Base-by-base conservation (phyloP, 2,888 invertebrate genomes). In the Tetropium fuscum region DNA sequence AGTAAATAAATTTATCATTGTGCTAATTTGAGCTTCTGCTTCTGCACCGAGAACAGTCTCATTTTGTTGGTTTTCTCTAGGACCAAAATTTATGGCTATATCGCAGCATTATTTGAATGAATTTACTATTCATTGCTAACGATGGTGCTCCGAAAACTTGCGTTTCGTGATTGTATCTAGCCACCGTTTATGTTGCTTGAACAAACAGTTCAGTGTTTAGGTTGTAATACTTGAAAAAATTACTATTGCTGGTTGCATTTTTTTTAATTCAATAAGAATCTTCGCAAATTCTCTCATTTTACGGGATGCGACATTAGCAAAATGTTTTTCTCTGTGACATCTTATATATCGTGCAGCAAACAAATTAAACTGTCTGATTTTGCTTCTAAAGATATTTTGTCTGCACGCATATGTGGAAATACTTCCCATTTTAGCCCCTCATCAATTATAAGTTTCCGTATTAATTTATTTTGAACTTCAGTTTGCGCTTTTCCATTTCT, bases 101-200 rank as follows among this genome's bases (percentile, higher is more conserved):
- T 70, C 66, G 40, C 66, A 71, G 48, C 72, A 71, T 40, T 72
- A 67, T 53, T 72, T 70, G 11, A 71, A 54, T 19, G 60, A 16
- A 44, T 66, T 72, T 15, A 48, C 58, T n/a, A 60, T 72, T 71
- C 45, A 71, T 51, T 20, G 66, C 70, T 44, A 44, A 62, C 11
- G 68, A 59, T 8, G 66, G 63, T n/a, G 69, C 51, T 22, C 44
- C 25, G 44, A 60, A 73, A 22, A 18, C 19, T 11, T 71, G 66
- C 40, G 56, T 69, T 54, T 64, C 51, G 11, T 19, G 10, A 63
- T 71, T 53, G 58, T 71, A 71, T 43, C 59, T 63, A 4, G 70
- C 62, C 6, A 66, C 53, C 10, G 10, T 57, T 32, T 63, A 45
- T 40, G 57, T 56, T 5, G 57, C 53, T 16, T 32, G 10, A 15